Conservation (phyloP, 1,140 invertebrate genomes). For the Cydia splendana region DNA sequence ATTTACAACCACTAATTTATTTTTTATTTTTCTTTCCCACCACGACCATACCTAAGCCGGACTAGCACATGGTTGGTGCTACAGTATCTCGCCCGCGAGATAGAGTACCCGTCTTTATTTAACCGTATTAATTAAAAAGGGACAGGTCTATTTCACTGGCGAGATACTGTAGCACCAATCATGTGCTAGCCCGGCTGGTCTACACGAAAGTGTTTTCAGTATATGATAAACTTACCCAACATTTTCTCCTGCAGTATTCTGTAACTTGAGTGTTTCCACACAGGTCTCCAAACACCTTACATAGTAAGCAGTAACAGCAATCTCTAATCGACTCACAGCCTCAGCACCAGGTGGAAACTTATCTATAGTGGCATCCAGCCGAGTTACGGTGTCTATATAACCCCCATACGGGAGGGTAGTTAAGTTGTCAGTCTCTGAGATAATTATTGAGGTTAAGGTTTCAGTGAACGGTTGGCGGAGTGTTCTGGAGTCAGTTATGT, state of each 20-base stretch:
- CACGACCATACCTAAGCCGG: too few species aligned
- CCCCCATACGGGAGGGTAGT: conserved; percentile 38
- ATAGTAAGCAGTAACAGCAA: conserved; percentile 47
- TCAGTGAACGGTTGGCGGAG: conserved; percentile 52
- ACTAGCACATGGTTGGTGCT: too few species aligned
- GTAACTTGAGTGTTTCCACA: conserved; percentile 35
- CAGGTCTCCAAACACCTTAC: conserved; percentile 48
- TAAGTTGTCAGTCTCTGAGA: conserved; percentile 17
- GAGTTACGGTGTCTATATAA: conserved; percentile 46
- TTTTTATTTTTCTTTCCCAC: too few species aligned
- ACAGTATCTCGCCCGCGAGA: too few species aligned
- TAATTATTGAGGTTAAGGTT: conserved; percentile 45
- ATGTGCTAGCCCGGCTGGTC: not conserved
- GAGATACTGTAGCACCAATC: too few species aligned
- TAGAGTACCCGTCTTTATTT: too few species aligned
- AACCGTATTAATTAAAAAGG: too few species aligned
- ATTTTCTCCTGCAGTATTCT: not conserved
- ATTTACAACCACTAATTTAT: too few species aligned
- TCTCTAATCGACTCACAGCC: conserved; percentile 48
- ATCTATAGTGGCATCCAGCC: conserved; percentile 54
- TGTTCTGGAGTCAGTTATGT: conserved; percentile 49
- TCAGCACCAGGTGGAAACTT: conserved; percentile 54
- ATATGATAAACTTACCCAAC: not conserved
- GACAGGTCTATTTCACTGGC: too few species aligned
- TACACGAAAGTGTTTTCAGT: not conserved